These are phyloP conservation scores for Lerista edwardsae DNA, from an alignment of 2,797 vertebrate genomes.

Conservation along the genomic window DNA sequence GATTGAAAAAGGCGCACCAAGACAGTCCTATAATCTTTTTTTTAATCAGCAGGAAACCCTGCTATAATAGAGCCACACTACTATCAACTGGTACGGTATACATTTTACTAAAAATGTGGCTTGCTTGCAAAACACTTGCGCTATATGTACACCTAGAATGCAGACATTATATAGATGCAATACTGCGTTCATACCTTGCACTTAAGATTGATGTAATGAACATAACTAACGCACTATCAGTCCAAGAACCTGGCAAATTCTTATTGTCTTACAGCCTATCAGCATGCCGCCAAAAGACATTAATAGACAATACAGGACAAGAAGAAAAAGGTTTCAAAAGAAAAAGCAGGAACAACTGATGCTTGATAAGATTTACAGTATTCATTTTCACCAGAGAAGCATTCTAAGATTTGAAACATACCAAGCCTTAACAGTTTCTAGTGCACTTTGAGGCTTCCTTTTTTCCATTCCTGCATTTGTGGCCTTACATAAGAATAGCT, in stretches of 20 bases:
- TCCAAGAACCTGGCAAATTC: too few species aligned
- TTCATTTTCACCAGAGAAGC: not conserved
- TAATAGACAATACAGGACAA: not conserved
- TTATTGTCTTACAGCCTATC: not conserved
- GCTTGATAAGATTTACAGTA: conserved; percentile 4
- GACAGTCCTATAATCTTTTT: not conserved
- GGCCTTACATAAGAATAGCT: too few species aligned
- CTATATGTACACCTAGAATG: not conserved
- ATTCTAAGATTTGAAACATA: not conserved
- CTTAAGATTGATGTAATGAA: not conserved
- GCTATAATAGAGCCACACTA: not conserved
- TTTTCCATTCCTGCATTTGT: too few species aligned
- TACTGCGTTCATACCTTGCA: not conserved
- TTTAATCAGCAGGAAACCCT: not conserved
- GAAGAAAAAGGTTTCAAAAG: not conserved
- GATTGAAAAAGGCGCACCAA: not conserved
- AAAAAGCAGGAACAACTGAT: not conserved
- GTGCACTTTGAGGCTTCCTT: not conserved
- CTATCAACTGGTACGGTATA: not conserved
- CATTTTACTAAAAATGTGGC: not conserved
- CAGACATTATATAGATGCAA: not conserved
- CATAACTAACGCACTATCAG: not conserved
- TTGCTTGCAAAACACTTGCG: not conserved
- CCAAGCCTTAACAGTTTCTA: not conserved
- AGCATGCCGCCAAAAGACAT: not conserved